A percentile compares a stretch with the other conserved stretches of the same genome.
These are phyloP conservation scores for Alouatta palliata DNA, from an alignment of 2,113 vertebrate genomes.

Conservation along the genomic window DNA sequence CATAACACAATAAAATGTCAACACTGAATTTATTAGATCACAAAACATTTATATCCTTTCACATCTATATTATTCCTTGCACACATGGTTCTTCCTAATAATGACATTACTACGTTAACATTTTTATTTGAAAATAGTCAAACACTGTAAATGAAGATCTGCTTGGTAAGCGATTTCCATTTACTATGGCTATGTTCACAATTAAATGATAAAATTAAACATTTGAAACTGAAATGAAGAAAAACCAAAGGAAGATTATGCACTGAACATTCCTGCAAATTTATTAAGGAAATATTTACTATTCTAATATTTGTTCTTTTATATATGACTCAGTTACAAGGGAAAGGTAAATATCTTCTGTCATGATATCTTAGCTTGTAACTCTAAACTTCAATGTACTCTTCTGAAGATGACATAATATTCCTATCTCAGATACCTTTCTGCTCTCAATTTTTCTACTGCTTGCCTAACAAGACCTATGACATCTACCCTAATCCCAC, in stretches of 20 bases:
- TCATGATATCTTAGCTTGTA: neutral
- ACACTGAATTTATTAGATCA: neutral
- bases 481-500: neutral
- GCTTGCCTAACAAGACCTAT: neutral
- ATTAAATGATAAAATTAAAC: neutral
- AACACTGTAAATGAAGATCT: neutral
- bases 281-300: neutral
- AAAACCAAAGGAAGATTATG: neutral
- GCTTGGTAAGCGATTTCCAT: neutral
- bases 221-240: constrained; percentile 8
- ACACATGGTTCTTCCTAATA: neutral
- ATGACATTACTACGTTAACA: neutral
- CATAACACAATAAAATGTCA: neutral
- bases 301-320: neutral
- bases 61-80: neutral
- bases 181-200: neutral
- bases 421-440: neutral
- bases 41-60: neutral
- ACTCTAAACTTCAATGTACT: neutral
- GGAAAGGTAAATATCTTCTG: neutral
- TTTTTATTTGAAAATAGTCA: neutral
- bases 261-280: neutral
- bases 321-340: neutral
- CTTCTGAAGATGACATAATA: neutral
- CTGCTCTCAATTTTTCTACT: neutral